phyloP scores from a whole-genome alignment of 2,113 vertebrate genomes.

The Lophotis ruficrista region DNA sequence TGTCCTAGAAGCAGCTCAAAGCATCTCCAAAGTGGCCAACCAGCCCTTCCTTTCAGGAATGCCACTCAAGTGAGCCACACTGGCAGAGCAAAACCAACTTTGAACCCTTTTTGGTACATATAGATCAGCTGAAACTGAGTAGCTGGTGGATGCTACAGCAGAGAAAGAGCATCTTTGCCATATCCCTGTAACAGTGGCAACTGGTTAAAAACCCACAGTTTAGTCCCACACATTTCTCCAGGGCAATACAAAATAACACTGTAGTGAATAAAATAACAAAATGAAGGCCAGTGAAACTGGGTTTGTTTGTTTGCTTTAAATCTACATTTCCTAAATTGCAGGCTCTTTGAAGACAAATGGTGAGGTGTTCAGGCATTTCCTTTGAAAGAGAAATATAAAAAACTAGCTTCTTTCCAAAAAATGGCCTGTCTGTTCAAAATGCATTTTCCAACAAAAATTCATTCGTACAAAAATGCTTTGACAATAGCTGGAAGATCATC shows the following conservation, averaged over 20 bases:
- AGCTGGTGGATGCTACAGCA: neutral
- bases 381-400: neutral
- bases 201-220: neutral
- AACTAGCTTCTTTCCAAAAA: neutral
- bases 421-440: neutral
- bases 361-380: neutral
- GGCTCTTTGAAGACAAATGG: neutral
- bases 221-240: neutral
- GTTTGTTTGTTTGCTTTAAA: neutral
- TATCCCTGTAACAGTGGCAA: neutral
- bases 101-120: neutral
- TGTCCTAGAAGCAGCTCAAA: neutral
- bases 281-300: neutral
- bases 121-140: neutral
- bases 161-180: neutral
- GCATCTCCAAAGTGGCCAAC: rapidly evolving
- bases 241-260: neutral
- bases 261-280: neutral
- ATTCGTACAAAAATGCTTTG: neutral
- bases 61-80: neutral
- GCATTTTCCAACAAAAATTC: neutral
- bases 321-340: neutral
- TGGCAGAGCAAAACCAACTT: neutral
- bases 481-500: neutral
- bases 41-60: neutral